Base-by-base conservation (phyloP, 2,797 vertebrate genomes). In the Hydrocynus forskahlii region DNA sequence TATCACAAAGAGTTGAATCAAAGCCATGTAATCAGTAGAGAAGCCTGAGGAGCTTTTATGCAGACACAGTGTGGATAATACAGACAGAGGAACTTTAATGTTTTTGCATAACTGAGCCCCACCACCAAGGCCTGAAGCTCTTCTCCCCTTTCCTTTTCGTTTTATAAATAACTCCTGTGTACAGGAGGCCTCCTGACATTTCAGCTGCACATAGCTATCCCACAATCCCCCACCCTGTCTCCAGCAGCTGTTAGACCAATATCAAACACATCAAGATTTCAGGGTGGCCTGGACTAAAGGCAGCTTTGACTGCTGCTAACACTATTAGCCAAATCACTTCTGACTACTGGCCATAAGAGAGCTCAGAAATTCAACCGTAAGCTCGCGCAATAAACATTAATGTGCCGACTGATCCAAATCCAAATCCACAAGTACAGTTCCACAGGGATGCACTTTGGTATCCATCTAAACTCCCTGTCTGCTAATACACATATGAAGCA, bases 101-200 rank as follows among this genome's bases (percentile, higher is more conserved):
- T 48, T 82, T 87, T 83, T 85, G 83, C 86, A 80, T 83, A 85
- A 78, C 81, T 83, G 67, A 77, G 62, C 40, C 62, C 71, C 48
- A 0, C 35, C 50, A 12, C 19, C 50, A 50, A 21, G 19, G 43
- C 78, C 52, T 79, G 69, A 16, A 54, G 67, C 82, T 76, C 80
- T 29, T 82, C 81, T 84, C 80, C 70, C 63, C 81, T 87, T 85
- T 84, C 82, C 52, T 81, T 85, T 86, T 66, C 66, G 82, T 73
- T 80, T 75, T 89, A 91, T 88, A 90, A 89, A 91, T 91, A 89
- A 83, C 88, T 83, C 62, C 35, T 79, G 83, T 83, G 85, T 87
- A 76, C 86, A 85, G 85, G 81, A 86, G 72, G 86, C 81, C 86
- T 89, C 88, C 79, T 91, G 90, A 91, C 89, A 90, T 91, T 91